Percentiles rank a stretch among this genome's conserved stretches.
phyloP scores from a whole-genome alignment of 1,140 invertebrate species.

The Pygmarrhopalites habei region DNA sequence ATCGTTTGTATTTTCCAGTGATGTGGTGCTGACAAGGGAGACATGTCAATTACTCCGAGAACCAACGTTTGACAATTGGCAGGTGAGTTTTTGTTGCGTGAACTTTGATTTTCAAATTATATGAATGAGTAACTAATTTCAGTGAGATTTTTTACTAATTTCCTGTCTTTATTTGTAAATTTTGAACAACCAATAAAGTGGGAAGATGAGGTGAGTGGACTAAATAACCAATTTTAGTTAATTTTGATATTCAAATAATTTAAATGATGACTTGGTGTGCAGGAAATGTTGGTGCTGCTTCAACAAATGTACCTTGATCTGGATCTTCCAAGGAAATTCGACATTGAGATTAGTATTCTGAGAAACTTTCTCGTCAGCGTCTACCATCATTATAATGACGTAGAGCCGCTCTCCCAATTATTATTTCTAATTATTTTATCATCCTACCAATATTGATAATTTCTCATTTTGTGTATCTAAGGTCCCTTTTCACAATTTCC shows the following conservation, averaged over 20 bases:
- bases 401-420: too few species aligned
- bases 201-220: too few species aligned
- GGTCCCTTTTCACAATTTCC: conserved; percentile 85
- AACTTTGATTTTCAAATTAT: too few species aligned
- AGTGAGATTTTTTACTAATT: too few species aligned
- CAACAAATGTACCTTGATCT: conserved; percentile 76
- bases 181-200: too few species aligned
- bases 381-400: conserved; percentile 82
- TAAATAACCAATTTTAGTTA: too few species aligned
- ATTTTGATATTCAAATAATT: too few species aligned
- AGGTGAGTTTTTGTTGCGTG: too few species aligned
- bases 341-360: conserved; percentile 57
- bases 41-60: conserved; percentile 58
- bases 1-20: conserved; percentile 47
- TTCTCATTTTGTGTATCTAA: too few species aligned
- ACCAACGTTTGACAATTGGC: conserved; percentile 72
- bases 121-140: too few species aligned
- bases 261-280: too few species aligned
- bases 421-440: conserved; percentile 6
- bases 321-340: conserved; percentile 65
- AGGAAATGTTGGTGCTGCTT: conserved; percentile 68
- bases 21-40: conserved; percentile 55
- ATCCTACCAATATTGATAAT: conserved; percentile 70
- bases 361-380: conserved; percentile 56
- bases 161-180: too few species aligned